Evolutionary conservation across 1,140 invertebrate genomes (phyloP).

Genomic region (Sycophaga agraensis): DNA sequence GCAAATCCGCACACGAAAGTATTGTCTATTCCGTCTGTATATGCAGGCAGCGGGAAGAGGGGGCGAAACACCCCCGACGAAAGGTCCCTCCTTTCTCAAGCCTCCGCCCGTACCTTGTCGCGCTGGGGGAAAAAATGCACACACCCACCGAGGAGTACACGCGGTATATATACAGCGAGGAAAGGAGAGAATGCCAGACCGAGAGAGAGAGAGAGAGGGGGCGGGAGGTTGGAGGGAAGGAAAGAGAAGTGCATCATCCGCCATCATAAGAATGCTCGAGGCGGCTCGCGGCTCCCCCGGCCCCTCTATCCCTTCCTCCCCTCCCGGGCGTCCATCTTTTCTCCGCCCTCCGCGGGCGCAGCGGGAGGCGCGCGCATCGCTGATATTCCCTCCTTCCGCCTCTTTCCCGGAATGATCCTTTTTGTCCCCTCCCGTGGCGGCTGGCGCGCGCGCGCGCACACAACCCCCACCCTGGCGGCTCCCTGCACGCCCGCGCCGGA

Average conservation of each 20-base stretch:
- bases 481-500: no score
- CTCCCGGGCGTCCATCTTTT: slow-evolving; percentile 14
- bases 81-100: no score
- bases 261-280: slow-evolving; percentile 12
- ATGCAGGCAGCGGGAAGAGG: no score
- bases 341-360: slow-evolving; percentile 16
- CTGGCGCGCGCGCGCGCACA: not conserved
- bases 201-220: not conserved
- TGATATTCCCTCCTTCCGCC: slow-evolving; percentile 1
- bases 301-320: not conserved
- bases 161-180: not conserved
- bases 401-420: slow-evolving; percentile 21
- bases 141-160: no score
- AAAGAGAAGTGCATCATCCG: slow-evolving; percentile 22
- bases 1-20: no score
- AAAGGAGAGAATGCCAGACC: not conserved
- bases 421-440: not conserved
- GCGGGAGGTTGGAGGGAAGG: not conserved
- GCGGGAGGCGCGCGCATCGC: not conserved
- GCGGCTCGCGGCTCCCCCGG: not conserved
- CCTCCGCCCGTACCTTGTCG: no score
- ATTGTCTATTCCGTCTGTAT: no score
- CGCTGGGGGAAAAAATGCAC: no score
- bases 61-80: no score
- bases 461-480: not conserved